Evolutionary conservation across 2,113 vertebrate species (phyloP).

Genomic region (Pseudolaguvia tuberculata): DNA sequence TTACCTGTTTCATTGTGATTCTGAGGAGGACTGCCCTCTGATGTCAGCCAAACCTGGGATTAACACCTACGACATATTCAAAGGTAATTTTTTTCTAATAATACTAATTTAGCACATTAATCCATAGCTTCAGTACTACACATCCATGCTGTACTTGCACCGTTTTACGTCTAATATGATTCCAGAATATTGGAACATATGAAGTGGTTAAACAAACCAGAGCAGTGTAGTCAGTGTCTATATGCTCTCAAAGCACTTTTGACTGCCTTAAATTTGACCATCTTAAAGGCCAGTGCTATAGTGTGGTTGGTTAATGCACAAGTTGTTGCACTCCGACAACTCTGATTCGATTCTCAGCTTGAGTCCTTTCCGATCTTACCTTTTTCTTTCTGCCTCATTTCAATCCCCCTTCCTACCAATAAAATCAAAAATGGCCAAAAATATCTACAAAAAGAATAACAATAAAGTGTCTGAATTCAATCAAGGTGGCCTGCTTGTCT

Average conservation of each 20-base stretch:
- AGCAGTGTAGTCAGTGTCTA: background rate
- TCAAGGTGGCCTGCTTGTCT: background rate
- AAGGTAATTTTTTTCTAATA: conserved; percentile 52
- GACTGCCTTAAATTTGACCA: background rate
- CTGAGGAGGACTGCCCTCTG: conserved; percentile 67
- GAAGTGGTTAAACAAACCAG: background rate
- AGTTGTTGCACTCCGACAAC: too few relatives aligned
- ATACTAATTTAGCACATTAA: background rate
- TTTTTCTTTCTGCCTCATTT: too few relatives aligned
- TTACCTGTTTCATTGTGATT: conserved; percentile 67
- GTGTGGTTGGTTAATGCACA: too few relatives aligned
- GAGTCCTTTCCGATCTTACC: too few relatives aligned
- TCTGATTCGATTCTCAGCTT: too few relatives aligned
- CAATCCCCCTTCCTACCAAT: too few relatives aligned
- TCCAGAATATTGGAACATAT: too few relatives aligned
- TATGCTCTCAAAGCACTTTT: background rate
- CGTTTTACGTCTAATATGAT: too few relatives aligned
- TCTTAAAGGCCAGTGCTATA: too few relatives aligned
- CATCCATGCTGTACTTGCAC: background rate
- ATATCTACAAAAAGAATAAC: too few relatives aligned
- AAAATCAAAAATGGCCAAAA: too few relatives aligned
- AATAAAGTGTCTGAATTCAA: background rate
- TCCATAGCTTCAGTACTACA: background rate
- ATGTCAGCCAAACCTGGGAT: conserved; percentile 50
- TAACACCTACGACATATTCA: conserved; percentile 71